A percentile compares a stretch with the other conserved stretches of the same genome.
phyloP scores from a whole-genome alignment of 1,140 invertebrate species.

The Magallana gigas region DNA sequence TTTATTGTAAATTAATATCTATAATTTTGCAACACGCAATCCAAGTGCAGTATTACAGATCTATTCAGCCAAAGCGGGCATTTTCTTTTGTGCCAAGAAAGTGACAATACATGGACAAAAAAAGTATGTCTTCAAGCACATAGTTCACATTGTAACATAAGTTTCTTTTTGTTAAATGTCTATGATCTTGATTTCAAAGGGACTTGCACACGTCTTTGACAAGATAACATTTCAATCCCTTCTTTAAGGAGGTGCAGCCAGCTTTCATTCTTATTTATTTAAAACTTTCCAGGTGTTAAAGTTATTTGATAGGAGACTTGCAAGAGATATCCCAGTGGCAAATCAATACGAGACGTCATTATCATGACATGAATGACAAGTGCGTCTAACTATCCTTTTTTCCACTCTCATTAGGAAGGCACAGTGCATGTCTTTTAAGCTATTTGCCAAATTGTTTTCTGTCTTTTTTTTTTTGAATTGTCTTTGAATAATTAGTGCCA shows the following conservation, averaged over 20 bases:
- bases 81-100: neutral
- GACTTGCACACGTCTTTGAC: neutral
- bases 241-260: neutral
- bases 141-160: conserved; percentile 8
- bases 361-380: no score
- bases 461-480: no score
- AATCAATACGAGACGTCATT: neutral
- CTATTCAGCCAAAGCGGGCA: neutral
- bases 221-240: neutral
- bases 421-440: no score
- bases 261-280: conserved; percentile 1
- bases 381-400: no score
- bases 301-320: neutral
- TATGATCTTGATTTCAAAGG: neutral
- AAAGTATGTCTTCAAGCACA: neutral
- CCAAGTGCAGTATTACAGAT: neutral
- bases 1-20: no score
- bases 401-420: no score
- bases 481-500: no score
- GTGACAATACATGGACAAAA: neutral
- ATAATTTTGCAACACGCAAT: no score
- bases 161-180: neutral
- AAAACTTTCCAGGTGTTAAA: conserved; percentile 4
- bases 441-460: no score
- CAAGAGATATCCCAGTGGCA: neutral